These are phyloP conservation scores for Sus cebifrons DNA, from an alignment of 2,797 vertebrate genomes.

Conservation along the genomic window DNA sequence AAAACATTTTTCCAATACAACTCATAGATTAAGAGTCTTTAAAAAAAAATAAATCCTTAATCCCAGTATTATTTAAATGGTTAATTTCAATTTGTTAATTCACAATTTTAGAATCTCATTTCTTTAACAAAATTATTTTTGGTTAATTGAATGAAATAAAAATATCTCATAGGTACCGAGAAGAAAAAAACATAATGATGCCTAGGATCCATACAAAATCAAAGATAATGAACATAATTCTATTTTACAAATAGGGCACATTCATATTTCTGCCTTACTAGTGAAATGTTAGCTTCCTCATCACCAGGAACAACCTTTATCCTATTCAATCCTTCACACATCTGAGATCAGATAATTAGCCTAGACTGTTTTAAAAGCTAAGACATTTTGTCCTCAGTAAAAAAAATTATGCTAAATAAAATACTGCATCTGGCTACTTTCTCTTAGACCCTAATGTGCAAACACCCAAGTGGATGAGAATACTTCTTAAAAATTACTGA, in stretches of 20 bases:
- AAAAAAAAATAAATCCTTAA: not conserved
- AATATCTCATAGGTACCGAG: not conserved
- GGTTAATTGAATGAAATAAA: not conserved
- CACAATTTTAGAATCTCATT: not conserved
- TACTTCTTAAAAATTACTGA: not conserved
- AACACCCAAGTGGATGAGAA: not conserved
- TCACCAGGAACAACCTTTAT: not conserved
- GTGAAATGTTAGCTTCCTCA: not conserved
- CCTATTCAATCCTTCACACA: not conserved
- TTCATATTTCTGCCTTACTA: not conserved
- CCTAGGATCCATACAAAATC: not conserved
- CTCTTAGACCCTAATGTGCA: not conserved
- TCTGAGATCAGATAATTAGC: not conserved
- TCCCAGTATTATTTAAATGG: not conserved
- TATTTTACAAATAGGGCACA: not conserved
- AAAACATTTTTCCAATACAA: not conserved
- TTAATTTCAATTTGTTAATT: not conserved
- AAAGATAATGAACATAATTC: not conserved
- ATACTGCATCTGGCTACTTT: not conserved
- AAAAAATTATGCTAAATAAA: not conserved
- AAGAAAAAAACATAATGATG: not conserved
- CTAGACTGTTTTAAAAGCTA: not conserved
- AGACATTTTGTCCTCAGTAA: not conserved
- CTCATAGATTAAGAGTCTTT: not conserved
- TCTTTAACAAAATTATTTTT: constrained; percentile 11